Evolutionary conservation across 1,140 invertebrate species (phyloP).

Genomic region (Drosophila melanica): DNA sequence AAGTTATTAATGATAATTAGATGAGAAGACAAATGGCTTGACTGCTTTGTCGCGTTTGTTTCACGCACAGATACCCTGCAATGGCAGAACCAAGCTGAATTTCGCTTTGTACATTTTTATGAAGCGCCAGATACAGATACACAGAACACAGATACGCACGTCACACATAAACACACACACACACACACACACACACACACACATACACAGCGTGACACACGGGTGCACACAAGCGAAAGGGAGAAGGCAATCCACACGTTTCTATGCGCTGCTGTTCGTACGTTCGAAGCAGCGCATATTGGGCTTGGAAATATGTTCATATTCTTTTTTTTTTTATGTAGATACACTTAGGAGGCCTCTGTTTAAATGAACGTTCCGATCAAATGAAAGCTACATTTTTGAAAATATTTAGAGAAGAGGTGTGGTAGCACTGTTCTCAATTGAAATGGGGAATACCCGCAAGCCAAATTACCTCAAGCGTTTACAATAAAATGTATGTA

Average conservation of each 20-base stretch:
- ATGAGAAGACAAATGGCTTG: conserved; percentile 39
- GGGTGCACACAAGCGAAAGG: conserved; percentile 22
- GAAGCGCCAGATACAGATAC: conserved; percentile 33
- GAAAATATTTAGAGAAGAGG: too few relatives aligned
- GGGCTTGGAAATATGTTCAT: conserved; percentile 6
- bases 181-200: conserved; percentile 1
- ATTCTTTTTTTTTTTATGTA: neutral
- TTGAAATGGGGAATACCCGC: too few relatives aligned
- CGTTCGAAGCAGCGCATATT: conserved; percentile 11
- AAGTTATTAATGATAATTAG: conserved; percentile 50
- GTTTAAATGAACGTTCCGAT: neutral
- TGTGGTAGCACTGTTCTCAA: too few relatives aligned
- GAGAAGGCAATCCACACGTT: conserved; percentile 31
- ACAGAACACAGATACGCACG: conserved; percentile 6
- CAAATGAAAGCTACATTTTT: too few relatives aligned
- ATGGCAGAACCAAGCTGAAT: conserved; percentile 23
- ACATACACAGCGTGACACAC: conserved; percentile 34
- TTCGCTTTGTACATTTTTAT: conserved; percentile 7
- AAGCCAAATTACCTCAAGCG: too few relatives aligned
- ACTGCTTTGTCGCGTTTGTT: conserved; percentile 17
- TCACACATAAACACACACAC: neutral
- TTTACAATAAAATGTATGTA: too few relatives aligned
- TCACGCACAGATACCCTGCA: conserved; percentile 44
- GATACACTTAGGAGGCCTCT: neutral
- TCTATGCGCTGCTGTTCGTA: conserved; percentile 1